Base-by-base conservation (phyloP, 2,797 vertebrate genomes). In the Acanthis flammea region DNA sequence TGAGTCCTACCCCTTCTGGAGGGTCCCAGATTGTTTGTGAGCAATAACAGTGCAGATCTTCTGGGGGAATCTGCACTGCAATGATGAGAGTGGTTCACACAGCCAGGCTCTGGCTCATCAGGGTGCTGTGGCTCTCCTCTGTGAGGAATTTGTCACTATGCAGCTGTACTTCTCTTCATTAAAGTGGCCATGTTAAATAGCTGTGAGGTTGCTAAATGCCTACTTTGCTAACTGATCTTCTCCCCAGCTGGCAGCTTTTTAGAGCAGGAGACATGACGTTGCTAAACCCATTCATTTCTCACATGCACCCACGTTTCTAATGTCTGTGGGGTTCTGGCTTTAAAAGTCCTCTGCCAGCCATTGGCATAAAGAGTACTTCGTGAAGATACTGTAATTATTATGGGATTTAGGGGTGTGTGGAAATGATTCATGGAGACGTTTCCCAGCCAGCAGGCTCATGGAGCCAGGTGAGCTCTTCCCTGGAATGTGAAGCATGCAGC, bases 401-500 rank as follows among this genome's bases (percentile, higher is more conserved):
- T 62, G 89, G 94, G 91, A 84, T 73, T 86, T 31, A 62, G 82
- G 71, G 78, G 87, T 86, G 94, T 83, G 89, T 94, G 87, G 95
- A 94, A 91, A 94, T 96, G 94, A 97, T 18, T 96, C 92, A 92
- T 1, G 30, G 89, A 78, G 82, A 58, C 1, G 12, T 90, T 96
- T 95, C 92, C 89, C 94, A 97, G 95, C 91, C 91, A 92, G 94
- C 92, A 92, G 75, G 71, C 92, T 95, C 78, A 4, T 7, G 73
- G 75, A 93, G 81, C 89, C 92, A 95, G 95, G 92, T 88, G 91
- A 96, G 90, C 90, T 94, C 81, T 96, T 96, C 86, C 77, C 65
- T 84, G 96, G 97, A 95, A 97, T 97, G 96, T 5, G 66, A 96
- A 93, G 88, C 88, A 97, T 21, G 95, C 88, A 21, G 94, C 16